Evolutionary conservation across 2,888 invertebrate genomes (phyloP), one percentile per base, ranked within the genome.

Genomic region (Chaetogeoica ovagalla): DNA sequence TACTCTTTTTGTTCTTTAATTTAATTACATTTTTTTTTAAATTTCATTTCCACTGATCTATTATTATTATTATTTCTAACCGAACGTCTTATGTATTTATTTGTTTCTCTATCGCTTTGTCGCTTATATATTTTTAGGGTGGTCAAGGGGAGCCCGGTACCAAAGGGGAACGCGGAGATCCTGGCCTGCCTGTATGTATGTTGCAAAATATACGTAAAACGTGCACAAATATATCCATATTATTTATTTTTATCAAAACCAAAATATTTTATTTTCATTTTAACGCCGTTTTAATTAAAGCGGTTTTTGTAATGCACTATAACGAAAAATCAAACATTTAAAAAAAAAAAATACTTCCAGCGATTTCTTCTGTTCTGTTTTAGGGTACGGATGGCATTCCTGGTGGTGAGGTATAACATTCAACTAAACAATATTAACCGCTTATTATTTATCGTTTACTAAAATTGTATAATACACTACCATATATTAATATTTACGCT

Each of bases 341-440:
- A 23, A 57, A 57, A 55, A 59, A 66, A 21, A 60, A 57, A 75
- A 55, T 71, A 71, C 71, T 79, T 79, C 71, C 66, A 73, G 69
- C 30, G 68, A 23, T 75, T 81, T 76, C 59, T 81, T 81, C 82
- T 82, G 70, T 83, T 82, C 84, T 85, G 85, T 90, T 91, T 86
- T 90, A 95, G 95, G 96, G 95, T 85, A 96, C 95, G 83, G 95
- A 96, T 87, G 95, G 95, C 85, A 96, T 96, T 86, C 95, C 95
- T 85, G 95, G 95, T 86, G 91, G 92, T 89, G 94, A 95, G 92
- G 93, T 94, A 89, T 94, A 89, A 70, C 76, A 62, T 69, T 72
- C 79, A 76, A 82, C 76, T 65, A 81, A 81, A 60, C 74, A 52
- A 39, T 75, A 65, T 63, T 70, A 37, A 37, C 43, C 48, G 48